Conservation (phyloP, 2,113 vertebrate genomes). For the Hydropotes inermis region DNA sequence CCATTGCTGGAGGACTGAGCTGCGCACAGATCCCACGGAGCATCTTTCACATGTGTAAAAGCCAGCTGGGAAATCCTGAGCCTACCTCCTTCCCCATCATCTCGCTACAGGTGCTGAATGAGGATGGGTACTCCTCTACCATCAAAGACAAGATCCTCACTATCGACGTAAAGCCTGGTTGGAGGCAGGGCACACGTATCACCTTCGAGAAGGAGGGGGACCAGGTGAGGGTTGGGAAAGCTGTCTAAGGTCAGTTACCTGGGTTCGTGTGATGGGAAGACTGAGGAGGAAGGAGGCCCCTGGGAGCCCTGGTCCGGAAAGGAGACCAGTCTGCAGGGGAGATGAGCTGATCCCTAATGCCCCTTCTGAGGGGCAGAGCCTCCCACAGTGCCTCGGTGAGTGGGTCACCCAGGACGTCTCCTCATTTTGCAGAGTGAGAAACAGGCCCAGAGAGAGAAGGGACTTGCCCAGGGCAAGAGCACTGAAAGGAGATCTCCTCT, state of each 20-base stretch:
- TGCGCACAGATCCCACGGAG: background rate
- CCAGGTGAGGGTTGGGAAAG: slow-evolving; percentile 84
- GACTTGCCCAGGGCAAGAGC: background rate
- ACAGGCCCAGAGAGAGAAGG: background rate
- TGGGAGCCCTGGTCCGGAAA: background rate
- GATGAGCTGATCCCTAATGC: background rate
- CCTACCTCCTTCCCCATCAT: background rate
- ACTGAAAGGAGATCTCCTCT: background rate
- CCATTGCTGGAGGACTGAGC: background rate
- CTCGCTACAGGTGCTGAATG: slow-evolving; percentile 89
- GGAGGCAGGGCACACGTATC: slow-evolving; percentile 90
- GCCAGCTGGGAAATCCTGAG: background rate
- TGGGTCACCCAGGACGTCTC: background rate
- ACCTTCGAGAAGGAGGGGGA: slow-evolving; percentile 93
- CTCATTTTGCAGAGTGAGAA: background rate
- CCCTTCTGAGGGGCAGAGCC: background rate
- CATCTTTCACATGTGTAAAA: background rate
- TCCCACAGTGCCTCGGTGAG: background rate
- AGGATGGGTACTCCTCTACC: slow-evolving; percentile 88
- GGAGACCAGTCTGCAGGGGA: background rate
- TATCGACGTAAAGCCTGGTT: slow-evolving; percentile 89
- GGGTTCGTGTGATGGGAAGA: background rate
- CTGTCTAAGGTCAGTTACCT: background rate
- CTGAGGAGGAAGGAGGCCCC: background rate
- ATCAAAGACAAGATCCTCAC: slow-evolving; percentile 96